A percentile compares a stretch with the other conserved stretches of the same genome.
phyloP scores from a whole-genome alignment of 2,888 invertebrate genomes.

The Epirrita christyi region DNA sequence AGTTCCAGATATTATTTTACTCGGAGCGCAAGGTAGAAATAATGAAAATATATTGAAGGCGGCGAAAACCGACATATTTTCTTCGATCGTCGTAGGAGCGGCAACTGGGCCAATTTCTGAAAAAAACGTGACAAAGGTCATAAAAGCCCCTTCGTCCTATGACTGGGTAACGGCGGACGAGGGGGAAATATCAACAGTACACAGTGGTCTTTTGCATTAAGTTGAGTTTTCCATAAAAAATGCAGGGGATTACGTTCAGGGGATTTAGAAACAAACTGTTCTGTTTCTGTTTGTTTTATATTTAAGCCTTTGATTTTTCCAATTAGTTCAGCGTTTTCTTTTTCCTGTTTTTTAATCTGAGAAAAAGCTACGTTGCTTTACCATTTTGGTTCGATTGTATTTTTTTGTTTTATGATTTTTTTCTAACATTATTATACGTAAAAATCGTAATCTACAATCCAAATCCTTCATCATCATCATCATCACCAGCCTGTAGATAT shows the following conservation, averaged over 20 bases:
- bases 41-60: constrained; percentile 36
- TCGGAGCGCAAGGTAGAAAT: constrained; percentile 17
- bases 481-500: too few species aligned
- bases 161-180: constrained; percentile 29
- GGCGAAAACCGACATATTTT: constrained; percentile 39
- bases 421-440: too few species aligned
- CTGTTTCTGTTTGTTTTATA: constrained; percentile 16
- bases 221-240: constrained; percentile 36
- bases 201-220: constrained; percentile 27
- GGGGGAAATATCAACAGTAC: constrained; percentile 35
- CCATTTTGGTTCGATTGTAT: neutral
- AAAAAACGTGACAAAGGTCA: constrained; percentile 68
- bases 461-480: too few species aligned
- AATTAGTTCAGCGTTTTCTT: constrained; percentile 17
- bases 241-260: constrained; percentile 10
- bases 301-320: constrained; percentile 20
- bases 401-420: too few species aligned
- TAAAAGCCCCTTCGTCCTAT: constrained; percentile 50
- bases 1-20: constrained; percentile 1
- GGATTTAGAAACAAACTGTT: constrained; percentile 16
- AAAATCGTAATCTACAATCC: too few species aligned
- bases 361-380: neutral
- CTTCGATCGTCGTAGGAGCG: constrained; percentile 49
- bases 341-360: constrained; percentile 8
- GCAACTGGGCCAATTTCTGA: constrained; percentile 57